Base-by-base conservation (phyloP, 37 sponge, comb jelly and placozoan genomes). In the Haliclona indistincta region DNA sequence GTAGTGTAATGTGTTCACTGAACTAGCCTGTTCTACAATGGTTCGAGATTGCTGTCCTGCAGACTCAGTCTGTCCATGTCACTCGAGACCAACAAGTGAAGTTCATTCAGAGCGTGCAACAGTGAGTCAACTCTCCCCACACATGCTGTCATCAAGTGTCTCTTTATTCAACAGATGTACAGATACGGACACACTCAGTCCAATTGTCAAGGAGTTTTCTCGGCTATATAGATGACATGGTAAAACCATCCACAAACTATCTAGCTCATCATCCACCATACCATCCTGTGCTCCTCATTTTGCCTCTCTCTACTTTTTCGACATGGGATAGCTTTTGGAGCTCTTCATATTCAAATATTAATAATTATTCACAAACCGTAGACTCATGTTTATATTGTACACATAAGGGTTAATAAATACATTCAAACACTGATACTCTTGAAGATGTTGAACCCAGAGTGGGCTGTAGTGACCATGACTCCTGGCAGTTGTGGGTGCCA, bases 401-500 rank as follows among this genome's bases (percentile, higher is more conserved):
- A n/a, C n/a, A n/a, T n/a, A n/a, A n/a, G n/a, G n/a, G 10, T 15
- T 47, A 47, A 17, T 47, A 47, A 47, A 17, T 25, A 7, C n/a
- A 58, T 25, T 26, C 63, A 97, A 8, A 98, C 99, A 85, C 95
- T 94, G 51, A 98, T 98, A 42, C 94, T 95, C 79, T 78, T 92
- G 68, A 98, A 95, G 4, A 98, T 55, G 67, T 98, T 93, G 67
- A 98, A 95, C 13, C 96, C 93, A 70, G 53, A 82, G 13, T 70
- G 88, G 34, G 99, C 96, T 34, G 99, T 98, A 34, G 84, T 90
- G 52, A 93, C 23, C 25, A 98, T 35, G 8, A 98, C 89, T 2
- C 99, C 99, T 40, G 96, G 89, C n/a, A 95, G 32, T 73, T 95
- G 96, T 25, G 96, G 91, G 62, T 98, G 99, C 99, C 99, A 98